A percentile compares a stretch with the other conserved stretches of the same genome.
These are phyloP conservation scores for Enoplosus armatus DNA, from an alignment of 2,797 vertebrate species.

Conservation along the genomic window DNA sequence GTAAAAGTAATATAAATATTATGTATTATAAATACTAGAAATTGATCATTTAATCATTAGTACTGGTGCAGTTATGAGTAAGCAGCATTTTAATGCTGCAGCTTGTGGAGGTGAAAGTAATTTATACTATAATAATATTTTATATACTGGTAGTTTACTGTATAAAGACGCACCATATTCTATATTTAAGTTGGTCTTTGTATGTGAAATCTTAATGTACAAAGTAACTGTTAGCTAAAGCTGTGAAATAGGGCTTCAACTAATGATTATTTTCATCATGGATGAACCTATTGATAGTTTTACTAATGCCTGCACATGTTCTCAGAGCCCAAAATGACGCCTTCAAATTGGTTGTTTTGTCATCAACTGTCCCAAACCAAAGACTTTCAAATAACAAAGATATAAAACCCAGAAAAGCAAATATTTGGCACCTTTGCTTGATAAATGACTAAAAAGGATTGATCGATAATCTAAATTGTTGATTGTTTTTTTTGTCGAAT, in stretches of 20 bases:
- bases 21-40: too few species aligned
- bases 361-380: background rate
- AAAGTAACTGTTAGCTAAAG: background rate
- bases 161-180: background rate
- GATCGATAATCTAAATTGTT: background rate
- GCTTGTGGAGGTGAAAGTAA: background rate
- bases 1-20: too few species aligned
- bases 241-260: background rate
- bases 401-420: background rate
- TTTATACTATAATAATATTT: constrained; percentile 2
- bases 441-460: background rate
- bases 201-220: background rate
- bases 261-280: background rate
- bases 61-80: too few species aligned
- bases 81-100: background rate
- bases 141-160: background rate
- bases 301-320: background rate
- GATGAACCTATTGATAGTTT: background rate
- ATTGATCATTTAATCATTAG: too few species aligned
- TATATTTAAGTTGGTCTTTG: background rate
- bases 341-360: background rate
- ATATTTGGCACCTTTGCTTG: background rate
- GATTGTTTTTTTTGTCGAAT: too few species aligned
- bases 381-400: background rate
- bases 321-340: background rate